Evolutionary conservation across 2,113 vertebrate genomes (phyloP).

Genomic region (Amphiprion percula): DNA sequence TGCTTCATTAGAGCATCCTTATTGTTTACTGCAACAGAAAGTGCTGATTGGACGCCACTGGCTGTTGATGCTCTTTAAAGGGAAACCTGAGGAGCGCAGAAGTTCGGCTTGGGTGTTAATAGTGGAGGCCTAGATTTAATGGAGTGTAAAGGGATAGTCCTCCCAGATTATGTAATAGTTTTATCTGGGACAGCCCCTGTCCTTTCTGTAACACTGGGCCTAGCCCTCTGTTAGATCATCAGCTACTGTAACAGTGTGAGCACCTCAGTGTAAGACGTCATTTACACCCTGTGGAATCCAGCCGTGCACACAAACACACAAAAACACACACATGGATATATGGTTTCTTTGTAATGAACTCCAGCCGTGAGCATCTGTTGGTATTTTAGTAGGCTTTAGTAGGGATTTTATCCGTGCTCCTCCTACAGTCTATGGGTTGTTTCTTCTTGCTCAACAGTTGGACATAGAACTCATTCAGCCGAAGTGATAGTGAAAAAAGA

Average conservation of each 20-base stretch:
- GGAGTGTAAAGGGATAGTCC: constrained; percentile 71
- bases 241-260: constrained; percentile 46
- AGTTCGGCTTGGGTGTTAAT: constrained; percentile 51
- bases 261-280: constrained; percentile 11
- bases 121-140: constrained; percentile 61
- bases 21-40: constrained; percentile 9
- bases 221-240: constrained; percentile 46
- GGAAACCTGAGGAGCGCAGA: constrained; percentile 63
- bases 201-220: constrained; percentile 23
- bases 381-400: constrained; percentile 35
- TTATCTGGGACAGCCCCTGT: constrained; percentile 56
- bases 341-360: constrained; percentile 41
- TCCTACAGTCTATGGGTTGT: constrained; percentile 3
- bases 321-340: constrained; percentile 9
- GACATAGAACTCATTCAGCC: constrained; percentile 3
- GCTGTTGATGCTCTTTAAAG: constrained; percentile 49
- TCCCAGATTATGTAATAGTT: constrained; percentile 66
- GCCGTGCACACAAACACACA: constrained; percentile 9
- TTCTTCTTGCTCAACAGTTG: constrained; percentile 7
- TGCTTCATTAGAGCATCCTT: not conserved
- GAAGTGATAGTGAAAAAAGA: not conserved
- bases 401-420: constrained; percentile 42
- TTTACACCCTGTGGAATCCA: constrained; percentile 34
- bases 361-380: constrained; percentile 25
- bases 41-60: constrained; percentile 38